These are phyloP conservation scores for Xenus cinereus DNA, from an alignment of 2,113 vertebrate genomes.

Conservation along the genomic window DNA sequence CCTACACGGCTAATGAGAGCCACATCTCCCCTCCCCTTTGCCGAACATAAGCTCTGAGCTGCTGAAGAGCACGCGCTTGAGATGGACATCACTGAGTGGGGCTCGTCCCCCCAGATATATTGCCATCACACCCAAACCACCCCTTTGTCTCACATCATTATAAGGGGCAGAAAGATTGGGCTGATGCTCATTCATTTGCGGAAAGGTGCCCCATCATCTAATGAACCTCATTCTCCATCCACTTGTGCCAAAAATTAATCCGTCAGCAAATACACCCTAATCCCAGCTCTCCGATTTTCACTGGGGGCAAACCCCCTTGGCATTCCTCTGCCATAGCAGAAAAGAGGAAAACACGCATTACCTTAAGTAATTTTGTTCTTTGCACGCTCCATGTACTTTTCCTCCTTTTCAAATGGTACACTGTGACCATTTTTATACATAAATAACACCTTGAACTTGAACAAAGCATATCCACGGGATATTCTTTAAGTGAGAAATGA, in stretches of 20 bases:
- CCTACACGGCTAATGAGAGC: background rate
- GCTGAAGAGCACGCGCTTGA: background rate
- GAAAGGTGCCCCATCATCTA: background rate
- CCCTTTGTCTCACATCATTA: background rate
- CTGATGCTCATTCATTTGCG: accelerated
- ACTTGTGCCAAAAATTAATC: background rate
- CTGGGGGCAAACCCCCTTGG: background rate
- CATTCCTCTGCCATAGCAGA: background rate
- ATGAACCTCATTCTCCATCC: background rate
- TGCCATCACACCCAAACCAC: background rate
- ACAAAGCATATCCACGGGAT: background rate
- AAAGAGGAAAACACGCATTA: accelerated
- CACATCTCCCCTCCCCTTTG: background rate
- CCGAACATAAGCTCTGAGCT: background rate
- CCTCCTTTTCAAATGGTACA: background rate
- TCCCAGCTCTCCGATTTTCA: background rate
- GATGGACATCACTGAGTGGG: background rate
- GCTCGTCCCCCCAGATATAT: background rate
- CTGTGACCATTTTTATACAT: background rate
- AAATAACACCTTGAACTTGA: background rate
- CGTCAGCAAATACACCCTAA: background rate
- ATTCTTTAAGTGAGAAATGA: background rate
- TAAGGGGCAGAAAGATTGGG: background rate
- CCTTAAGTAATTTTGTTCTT: background rate
- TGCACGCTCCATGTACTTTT: background rate